phyloP scores from a whole-genome alignment of 2,113 vertebrate species.

The Orycteropus afer region DNA sequence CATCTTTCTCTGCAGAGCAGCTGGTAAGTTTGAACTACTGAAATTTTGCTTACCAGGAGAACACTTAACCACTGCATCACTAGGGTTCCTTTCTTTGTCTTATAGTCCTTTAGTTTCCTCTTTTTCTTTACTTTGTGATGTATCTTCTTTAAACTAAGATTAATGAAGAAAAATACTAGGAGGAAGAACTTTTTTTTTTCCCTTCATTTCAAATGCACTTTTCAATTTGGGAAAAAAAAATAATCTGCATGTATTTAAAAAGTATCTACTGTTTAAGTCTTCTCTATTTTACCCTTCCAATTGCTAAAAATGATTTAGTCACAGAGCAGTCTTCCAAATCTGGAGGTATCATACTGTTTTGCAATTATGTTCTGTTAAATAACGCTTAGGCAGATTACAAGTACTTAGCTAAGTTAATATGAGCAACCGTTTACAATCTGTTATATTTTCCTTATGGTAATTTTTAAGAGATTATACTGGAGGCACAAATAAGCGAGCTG shows the following conservation, averaged over 20 bases:
- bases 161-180: background rate
- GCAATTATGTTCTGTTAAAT: slow-evolving; percentile 76
- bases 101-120: background rate
- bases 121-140: background rate
- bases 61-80: background rate
- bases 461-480: slow-evolving; percentile 74
- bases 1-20: background rate
- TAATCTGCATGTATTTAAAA: slow-evolving; percentile 8
- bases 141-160: slow-evolving; percentile 38
- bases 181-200: background rate
- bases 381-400: slow-evolving; percentile 76
- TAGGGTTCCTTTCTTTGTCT: background rate
- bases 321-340: slow-evolving; percentile 63
- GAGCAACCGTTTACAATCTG: slow-evolving; percentile 79
- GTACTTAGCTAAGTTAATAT: slow-evolving; percentile 79
- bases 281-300: slow-evolving; percentile 50
- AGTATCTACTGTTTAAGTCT: slow-evolving; percentile 27
- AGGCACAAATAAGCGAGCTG: slow-evolving; percentile 69
- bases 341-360: slow-evolving; percentile 70
- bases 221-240: slow-evolving; percentile 9
- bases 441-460: slow-evolving; percentile 77
- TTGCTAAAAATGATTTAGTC: slow-evolving; percentile 60
- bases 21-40: background rate
- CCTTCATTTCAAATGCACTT: slow-evolving; percentile 31
- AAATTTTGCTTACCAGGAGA: background rate